Percentiles rank a stretch among this genome's conserved stretches.
phyloP scores from a whole-genome alignment of 2,113 vertebrate species.

The Aptenodytes patagonicus region DNA sequence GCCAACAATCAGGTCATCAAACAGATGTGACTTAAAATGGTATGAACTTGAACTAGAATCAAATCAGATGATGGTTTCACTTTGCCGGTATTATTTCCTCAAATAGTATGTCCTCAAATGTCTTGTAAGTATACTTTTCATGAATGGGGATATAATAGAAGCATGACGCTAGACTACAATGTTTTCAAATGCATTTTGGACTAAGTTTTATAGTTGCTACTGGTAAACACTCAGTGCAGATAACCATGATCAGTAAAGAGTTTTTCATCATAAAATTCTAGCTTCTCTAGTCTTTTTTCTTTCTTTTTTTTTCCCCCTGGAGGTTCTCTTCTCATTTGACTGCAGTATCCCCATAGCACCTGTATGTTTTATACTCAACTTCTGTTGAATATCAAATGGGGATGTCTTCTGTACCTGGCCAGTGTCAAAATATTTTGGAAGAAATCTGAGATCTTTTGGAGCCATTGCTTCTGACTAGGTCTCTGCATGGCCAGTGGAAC shows the following conservation, averaged over 20 bases:
- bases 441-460: background rate
- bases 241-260: background rate
- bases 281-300: background rate
- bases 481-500: background rate
- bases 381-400: background rate
- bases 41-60: background rate
- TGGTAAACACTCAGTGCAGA: background rate
- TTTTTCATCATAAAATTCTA: background rate
- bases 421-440: background rate
- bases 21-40: background rate
- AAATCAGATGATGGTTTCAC: background rate
- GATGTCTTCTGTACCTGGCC: background rate
- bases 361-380: background rate
- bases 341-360: background rate
- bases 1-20: background rate
- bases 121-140: background rate
- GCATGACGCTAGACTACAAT: background rate
- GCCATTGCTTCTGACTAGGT: background rate
- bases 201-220: background rate
- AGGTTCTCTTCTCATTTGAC: background rate
- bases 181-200: background rate
- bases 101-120: background rate
- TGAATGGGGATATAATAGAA: background rate
- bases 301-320: too few species aligned
- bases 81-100: background rate